Evolutionary conservation across 2,113 vertebrate genomes (phyloP).

Genomic region (Notarius quadriscutis): DNA sequence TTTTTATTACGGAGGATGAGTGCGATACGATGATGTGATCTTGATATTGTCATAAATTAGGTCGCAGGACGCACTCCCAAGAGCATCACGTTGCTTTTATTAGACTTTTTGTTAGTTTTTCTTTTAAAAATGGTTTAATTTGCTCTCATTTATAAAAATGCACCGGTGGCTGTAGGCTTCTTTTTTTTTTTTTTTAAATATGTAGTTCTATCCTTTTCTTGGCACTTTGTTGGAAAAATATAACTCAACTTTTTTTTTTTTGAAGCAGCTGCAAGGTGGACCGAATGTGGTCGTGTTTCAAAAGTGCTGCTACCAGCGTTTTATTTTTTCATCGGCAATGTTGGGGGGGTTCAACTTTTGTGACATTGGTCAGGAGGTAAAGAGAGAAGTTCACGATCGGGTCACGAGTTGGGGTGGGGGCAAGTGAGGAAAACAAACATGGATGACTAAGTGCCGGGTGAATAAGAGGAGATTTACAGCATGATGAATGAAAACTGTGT

Average conservation of each 20-base stretch:
- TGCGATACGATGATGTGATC: not conserved
- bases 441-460: too few species aligned
- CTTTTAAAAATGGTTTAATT: not conserved
- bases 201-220: not conserved
- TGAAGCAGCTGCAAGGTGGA: too few species aligned
- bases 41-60: not conserved
- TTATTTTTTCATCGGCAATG: too few species aligned
- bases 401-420: not conserved
- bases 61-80: not conserved
- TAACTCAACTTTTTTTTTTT: too few species aligned
- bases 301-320: not conserved
- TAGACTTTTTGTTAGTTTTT: too few species aligned
- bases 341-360: not conserved
- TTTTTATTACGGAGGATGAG: not conserved
- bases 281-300: not conserved
- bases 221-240: too few species aligned
- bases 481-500: not conserved
- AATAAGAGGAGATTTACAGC: not conserved
- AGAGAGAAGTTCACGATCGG: not conserved
- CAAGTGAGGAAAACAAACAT: not conserved
- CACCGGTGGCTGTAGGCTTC: not conserved
- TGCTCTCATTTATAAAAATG: not conserved
- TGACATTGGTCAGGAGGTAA: not conserved
- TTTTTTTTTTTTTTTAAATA: not conserved
- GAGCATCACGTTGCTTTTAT: not conserved